These are phyloP conservation scores for Lamproptera curius DNA, from an alignment of 2,888 invertebrate species.

Conservation along the genomic window DNA sequence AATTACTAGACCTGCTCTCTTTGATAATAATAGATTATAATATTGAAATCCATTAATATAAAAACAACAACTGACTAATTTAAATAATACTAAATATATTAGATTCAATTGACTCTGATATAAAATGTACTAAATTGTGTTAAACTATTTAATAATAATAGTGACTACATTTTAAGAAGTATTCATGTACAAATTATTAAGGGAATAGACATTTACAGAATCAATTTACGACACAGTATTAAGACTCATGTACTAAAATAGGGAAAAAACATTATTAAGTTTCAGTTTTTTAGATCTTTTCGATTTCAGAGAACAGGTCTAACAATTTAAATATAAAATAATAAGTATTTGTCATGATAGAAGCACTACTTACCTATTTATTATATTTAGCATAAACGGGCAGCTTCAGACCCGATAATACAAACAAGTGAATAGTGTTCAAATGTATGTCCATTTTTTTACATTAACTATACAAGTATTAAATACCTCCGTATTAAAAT, in stretches of 20 bases:
- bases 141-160: not conserved
- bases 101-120: not conserved
- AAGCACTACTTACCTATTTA: conserved; percentile 1
- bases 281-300: not conserved
- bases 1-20: conserved; percentile 2
- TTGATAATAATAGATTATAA: not conserved
- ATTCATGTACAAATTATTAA: not conserved
- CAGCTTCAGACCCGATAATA: conserved; percentile 8
- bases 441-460: conserved; percentile 21
- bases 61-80: not conserved
- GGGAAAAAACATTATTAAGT: not conserved
- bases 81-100: not conserved
- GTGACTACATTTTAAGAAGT: not conserved
- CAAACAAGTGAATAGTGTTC: conserved; percentile 20
- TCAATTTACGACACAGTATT: not conserved
- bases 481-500: conserved; percentile 19
- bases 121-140: not conserved
- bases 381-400: not conserved
- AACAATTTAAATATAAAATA: conserved; percentile 10
- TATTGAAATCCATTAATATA: not conserved
- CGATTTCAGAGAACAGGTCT: conserved; percentile 4
- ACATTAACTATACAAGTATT: conserved; percentile 22
- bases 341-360: conserved; percentile 1
- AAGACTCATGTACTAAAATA: not conserved
- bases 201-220: not conserved